Evolutionary conservation across 2,888 invertebrate genomes (phyloP).

Genomic region (Tupiocoris notatus): DNA sequence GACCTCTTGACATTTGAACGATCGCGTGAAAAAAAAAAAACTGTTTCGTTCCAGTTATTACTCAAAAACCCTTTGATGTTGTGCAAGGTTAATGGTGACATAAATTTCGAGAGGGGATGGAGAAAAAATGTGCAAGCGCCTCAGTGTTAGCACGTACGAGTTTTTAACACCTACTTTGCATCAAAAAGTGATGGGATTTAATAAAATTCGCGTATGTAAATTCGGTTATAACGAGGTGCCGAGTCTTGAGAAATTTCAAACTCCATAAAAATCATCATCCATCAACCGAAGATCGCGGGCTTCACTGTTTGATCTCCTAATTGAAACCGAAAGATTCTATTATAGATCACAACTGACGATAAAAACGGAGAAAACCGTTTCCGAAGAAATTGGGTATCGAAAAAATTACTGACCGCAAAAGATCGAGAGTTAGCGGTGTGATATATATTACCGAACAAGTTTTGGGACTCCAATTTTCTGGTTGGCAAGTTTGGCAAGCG

Average conservation of each 20-base stretch:
- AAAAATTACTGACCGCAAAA: background rate
- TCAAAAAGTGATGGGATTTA: background rate
- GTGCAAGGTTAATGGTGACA: no score
- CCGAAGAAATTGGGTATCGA: background rate
- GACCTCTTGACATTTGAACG: no score
- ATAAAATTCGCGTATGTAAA: background rate
- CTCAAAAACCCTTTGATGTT: no score
- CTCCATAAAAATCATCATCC: constrained; percentile 11
- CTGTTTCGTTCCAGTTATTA: no score
- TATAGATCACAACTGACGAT: background rate
- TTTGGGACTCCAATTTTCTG: background rate
- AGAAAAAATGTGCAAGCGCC: background rate
- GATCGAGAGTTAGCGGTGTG: background rate
- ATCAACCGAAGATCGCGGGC: constrained; percentile 14
- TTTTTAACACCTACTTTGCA: background rate
- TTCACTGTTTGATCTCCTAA: constrained; percentile 27
- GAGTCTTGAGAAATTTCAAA: constrained; percentile 7
- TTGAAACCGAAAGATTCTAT: constrained; percentile 33
- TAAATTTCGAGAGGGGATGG: background rate
- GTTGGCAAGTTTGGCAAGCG: no score
- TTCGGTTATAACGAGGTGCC: background rate
- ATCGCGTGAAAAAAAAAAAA: no score
- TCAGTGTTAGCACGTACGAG: background rate
- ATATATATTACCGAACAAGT: background rate
- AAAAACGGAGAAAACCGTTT: background rate